Conservation (phyloP, 2,113 vertebrate species). For the Equus przewalskii region DNA sequence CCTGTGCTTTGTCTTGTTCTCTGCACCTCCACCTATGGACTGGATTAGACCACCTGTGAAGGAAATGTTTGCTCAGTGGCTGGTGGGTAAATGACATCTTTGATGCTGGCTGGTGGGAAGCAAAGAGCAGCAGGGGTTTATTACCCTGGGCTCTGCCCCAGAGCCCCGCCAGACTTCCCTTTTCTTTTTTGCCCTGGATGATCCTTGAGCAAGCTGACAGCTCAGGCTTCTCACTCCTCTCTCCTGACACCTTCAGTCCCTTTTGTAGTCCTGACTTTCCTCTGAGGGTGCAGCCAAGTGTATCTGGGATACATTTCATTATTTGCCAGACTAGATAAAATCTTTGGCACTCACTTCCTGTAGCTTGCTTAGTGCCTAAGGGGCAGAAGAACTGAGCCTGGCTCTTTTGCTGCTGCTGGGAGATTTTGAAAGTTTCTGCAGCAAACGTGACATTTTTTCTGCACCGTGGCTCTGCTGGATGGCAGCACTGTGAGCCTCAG, state of each 20-base stretch:
- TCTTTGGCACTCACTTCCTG: background rate
- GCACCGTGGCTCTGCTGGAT: background rate
- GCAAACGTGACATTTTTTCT: background rate
- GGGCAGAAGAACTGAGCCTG: background rate
- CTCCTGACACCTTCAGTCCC: background rate
- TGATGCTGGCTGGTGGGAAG: background rate
- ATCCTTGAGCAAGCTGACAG: background rate
- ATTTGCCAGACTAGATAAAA: background rate
- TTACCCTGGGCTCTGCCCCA: background rate
- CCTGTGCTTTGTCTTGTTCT: slow-evolving; percentile 48
- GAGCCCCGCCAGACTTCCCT: background rate
- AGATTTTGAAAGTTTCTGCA: background rate
- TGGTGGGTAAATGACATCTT: background rate
- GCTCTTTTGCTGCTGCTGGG: background rate
- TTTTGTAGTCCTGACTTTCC: background rate
- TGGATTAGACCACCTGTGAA: slow-evolving; percentile 52
- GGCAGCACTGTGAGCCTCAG: background rate
- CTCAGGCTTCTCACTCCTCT: background rate
- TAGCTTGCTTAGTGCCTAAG: background rate
- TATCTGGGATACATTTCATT: background rate
- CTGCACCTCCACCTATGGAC: slow-evolving; percentile 12
- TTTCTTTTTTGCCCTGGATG: background rate
- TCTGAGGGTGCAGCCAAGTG: background rate
- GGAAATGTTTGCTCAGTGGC: background rate
- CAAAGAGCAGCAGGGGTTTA: background rate